Evolutionary conservation across 2,888 invertebrate species (phyloP), one percentile per base, ranked within the genome.

Genomic region (Lithophane socia): DNA sequence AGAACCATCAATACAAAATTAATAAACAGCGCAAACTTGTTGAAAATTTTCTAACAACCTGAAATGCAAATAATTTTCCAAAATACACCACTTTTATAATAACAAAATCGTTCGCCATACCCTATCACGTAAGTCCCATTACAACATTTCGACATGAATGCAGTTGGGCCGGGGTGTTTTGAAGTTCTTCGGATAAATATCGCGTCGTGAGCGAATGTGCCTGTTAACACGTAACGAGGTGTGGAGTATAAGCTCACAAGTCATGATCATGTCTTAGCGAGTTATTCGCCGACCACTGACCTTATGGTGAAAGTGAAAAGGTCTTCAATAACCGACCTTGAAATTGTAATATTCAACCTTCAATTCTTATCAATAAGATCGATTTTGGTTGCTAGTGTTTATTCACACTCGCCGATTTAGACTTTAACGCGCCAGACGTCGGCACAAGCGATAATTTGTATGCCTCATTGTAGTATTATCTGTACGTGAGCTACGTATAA

Each of bases 161-260:
- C 90, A 89, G 83, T 89, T 85, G 78, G 82, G 83, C 84, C 87
- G 81, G 90, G 90, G 91, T 91, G 91, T 95, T 95, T 95, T 94
- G 94, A 95, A 95, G 94, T 94, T 94, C 90, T 92, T 91, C 92
- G 94, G 95, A 95, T 96, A 96, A 96, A 94, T 94, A 95, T 95
- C 93, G 92, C 91, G 94, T 96, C 96, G 96, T 96, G 96, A 96
- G 96, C 94, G 95, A 96, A 95, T 95, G 94, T 94, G 96, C 92
- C 96, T 96, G 96, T 96, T 96, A 96, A 96, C 96, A 96, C 95
- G 94, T 96, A 96, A 96, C 96, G 93, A 96, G 96, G 96, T 96
- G 96, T 96, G 94, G 96, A 96, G 92, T 94, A 94, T 95, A 95
- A 94, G 94, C 96, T 94, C 95, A 95, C 95, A 95, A 96, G 96